These are phyloP conservation scores for Ligdia adustata DNA, from an alignment of 2,888 invertebrate species.

Conservation along the genomic window DNA sequence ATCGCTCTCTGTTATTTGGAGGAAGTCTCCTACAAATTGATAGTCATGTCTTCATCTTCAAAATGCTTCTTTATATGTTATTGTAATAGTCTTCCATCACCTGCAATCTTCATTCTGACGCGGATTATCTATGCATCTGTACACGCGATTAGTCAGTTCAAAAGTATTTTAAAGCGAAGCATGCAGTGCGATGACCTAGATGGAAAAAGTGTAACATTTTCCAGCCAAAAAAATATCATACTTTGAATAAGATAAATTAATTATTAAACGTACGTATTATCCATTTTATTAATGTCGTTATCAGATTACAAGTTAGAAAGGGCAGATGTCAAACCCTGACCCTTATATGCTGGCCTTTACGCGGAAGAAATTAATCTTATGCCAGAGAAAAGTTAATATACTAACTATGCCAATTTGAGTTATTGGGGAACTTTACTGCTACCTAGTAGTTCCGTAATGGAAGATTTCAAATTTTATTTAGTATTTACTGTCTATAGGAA, in stretches of 20 bases:
- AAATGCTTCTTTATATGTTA: conserved; percentile 2
- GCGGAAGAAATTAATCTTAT: conserved; percentile 78
- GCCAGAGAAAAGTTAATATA: conserved; percentile 45
- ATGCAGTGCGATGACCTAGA: conserved; percentile 20
- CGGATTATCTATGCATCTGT: conserved; percentile 24
- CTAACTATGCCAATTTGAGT: conserved; percentile 35
- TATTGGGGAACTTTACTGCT: conserved; percentile 21
- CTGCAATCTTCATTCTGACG: conserved; percentile 9
- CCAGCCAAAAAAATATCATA: too few species aligned
- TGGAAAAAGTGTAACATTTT: too few species aligned
- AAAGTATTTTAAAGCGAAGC: conserved; percentile 23
- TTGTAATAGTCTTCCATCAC: conserved; percentile 12
- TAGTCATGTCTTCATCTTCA: conserved; percentile 6
- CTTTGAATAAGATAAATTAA: too few species aligned
- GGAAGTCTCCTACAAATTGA: conserved; percentile 13
- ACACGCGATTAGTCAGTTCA: conserved; percentile 13
- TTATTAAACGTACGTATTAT: too few species aligned
- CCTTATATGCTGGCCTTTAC: conserved; percentile 71
- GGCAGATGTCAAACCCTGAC: conserved; percentile 61
- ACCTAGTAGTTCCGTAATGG: conserved; percentile 11
- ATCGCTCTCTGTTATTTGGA: conserved; percentile 30
- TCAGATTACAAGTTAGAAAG: conserved; percentile 41
- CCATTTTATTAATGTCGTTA: too few species aligned
- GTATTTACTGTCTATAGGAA: conserved; percentile 4
- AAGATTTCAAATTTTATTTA: conserved; percentile 8